Evolutionary conservation across 37 sponge, comb jelly and placozoan species (phyloP).

Genomic region (Chondrosia reniformis): DNA sequence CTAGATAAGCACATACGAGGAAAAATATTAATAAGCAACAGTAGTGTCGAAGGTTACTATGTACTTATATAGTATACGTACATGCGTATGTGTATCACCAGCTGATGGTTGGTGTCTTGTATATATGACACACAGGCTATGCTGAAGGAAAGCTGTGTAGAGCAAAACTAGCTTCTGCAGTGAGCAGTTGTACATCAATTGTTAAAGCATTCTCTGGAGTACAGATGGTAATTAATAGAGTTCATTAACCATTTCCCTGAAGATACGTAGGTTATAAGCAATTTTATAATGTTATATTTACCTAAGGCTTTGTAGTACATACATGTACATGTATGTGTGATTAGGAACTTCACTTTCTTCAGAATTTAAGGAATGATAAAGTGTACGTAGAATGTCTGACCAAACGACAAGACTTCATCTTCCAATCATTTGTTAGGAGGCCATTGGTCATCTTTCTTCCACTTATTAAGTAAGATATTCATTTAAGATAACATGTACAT

Average conservation of each 20-base stretch:
- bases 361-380: not conserved
- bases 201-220: not conserved
- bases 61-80: not conserved
- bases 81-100: not conserved
- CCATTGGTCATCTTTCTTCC: not conserved
- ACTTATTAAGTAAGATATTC: not conserved
- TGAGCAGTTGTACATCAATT: not conserved
- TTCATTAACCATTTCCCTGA: no score
- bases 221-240: not conserved
- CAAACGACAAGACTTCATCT: not conserved
- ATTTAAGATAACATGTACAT: not conserved
- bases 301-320: no score
- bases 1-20: no score
- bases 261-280: no score
- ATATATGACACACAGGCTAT: not conserved
- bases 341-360: not conserved
- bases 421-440: not conserved
- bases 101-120: no score
- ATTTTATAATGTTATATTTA: no score
- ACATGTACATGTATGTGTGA: not conserved
- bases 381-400: not conserved
- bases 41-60: no score
- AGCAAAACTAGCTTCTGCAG: constrained; percentile 6
- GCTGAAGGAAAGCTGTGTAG: constrained; percentile 13
- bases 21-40: no score